These are phyloP conservation scores for Recurvirostra avosetta DNA, from an alignment of 2,113 vertebrate species.

Conservation along the genomic window DNA sequence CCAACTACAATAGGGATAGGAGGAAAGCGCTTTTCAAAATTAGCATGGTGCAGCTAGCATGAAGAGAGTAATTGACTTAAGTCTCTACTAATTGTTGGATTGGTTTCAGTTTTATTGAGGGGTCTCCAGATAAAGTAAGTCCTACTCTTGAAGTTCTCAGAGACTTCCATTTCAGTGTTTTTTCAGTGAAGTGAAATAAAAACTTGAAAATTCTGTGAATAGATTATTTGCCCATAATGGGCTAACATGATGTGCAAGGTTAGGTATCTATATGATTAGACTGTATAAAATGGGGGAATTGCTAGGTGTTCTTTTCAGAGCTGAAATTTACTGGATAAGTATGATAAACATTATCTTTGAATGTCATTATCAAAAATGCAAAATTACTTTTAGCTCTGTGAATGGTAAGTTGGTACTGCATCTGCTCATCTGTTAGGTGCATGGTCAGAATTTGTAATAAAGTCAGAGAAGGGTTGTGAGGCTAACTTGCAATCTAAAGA, in stretches of 20 bases:
- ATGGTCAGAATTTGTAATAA: neutral
- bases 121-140: neutral
- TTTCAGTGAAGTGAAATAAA: neutral
- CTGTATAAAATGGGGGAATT: neutral
- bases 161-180: neutral
- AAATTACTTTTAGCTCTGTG: neutral
- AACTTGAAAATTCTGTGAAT: neutral
- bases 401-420: neutral
- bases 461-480: neutral
- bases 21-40: neutral
- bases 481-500: neutral
- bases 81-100: neutral
- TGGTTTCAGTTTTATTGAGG: neutral
- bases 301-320: neutral
- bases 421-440: neutral
- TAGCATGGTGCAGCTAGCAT: neutral
- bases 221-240: neutral
- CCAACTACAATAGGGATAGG: rapidly evolving
- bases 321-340: neutral
- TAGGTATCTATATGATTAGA: neutral
- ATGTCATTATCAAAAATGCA: neutral
- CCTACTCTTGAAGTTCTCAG: neutral
- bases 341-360: neutral
- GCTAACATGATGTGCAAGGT: neutral
- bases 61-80: neutral